A percentile compares a stretch with the other conserved stretches of the same genome.
Evolutionary conservation across 2,113 vertebrate genomes (phyloP).

Genomic region (Apaloderma vittatum): DNA sequence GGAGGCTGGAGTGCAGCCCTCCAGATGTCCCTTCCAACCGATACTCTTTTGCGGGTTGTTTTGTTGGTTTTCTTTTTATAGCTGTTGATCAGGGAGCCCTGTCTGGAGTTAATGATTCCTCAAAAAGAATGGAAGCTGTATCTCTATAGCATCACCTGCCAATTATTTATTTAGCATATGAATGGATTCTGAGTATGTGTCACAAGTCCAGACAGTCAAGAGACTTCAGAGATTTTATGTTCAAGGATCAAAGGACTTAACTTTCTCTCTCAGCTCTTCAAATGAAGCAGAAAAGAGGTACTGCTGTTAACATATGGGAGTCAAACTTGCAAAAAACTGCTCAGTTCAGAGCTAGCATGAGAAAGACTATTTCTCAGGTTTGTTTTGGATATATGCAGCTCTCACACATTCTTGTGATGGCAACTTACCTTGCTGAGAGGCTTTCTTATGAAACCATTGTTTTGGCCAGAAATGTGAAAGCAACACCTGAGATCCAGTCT

Average conservation of each 20-base stretch:
- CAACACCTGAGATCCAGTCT: fast-evolving
- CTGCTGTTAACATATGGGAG: neutral
- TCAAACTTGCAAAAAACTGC: neutral
- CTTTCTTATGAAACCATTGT: neutral
- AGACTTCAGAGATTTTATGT: neutral
- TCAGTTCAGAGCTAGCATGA: neutral
- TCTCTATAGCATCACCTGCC: neutral
- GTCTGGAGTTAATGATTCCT: neutral
- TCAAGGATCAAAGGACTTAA: neutral
- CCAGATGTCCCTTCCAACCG: neutral
- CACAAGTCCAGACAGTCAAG: neutral
- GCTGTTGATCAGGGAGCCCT: neutral
- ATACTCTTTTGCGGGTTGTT: neutral
- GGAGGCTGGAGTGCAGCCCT: neutral
- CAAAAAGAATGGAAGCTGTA: slow-evolving; percentile 6
- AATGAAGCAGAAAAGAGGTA: neutral
- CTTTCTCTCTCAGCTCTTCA: neutral
- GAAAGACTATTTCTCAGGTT: neutral
- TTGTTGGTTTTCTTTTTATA: neutral
- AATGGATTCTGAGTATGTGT: neutral
- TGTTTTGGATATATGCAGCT: neutral
- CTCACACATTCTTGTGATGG: neutral
- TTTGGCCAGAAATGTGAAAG: neutral
- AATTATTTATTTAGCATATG: neutral
- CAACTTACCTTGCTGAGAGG: neutral